Percentiles rank a stretch among this genome's conserved stretches.
Conservation (phyloP, 2,113 vertebrate genomes). For the Nothobranchius kuhntae region DNA sequence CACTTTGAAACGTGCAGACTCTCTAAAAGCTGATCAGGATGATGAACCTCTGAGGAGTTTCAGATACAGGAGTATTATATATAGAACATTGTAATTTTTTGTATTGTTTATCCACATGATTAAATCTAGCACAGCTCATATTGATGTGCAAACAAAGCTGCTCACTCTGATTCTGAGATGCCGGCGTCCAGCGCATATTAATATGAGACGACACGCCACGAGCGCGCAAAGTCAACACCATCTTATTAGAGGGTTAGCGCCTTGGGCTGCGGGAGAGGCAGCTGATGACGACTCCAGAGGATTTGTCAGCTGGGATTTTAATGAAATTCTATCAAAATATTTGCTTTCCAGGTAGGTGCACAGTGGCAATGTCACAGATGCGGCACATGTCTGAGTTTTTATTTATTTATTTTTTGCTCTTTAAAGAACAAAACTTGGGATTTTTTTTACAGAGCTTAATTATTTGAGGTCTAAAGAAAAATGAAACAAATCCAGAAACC, state of each 20-base stretch:
- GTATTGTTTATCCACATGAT: slow-evolving; percentile 81
- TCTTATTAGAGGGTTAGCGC: slow-evolving; percentile 72
- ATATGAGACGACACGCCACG: slow-evolving; percentile 71
- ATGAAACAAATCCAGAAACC: slow-evolving; percentile 39
- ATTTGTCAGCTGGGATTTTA: slow-evolving; percentile 76
- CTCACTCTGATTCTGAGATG: slow-evolving; percentile 69
- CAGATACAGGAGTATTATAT: slow-evolving; percentile 56
- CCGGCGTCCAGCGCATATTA: slow-evolving; percentile 78
- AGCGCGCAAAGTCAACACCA: slow-evolving; percentile 71
- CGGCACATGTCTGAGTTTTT: slow-evolving; percentile 40
- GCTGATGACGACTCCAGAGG: slow-evolving; percentile 60
- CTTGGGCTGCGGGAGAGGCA: slow-evolving; percentile 26
- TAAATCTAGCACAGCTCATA: slow-evolving; percentile 81
- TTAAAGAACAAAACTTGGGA: slow-evolving; percentile 27
- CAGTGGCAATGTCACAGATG: slow-evolving; percentile 42
- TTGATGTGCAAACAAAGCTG: slow-evolving; percentile 79
- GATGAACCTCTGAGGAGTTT: slow-evolving; percentile 45
- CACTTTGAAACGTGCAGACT: slow-evolving; percentile 12
- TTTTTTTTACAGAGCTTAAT: not conserved
- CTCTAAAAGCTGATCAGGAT: slow-evolving; percentile 29
- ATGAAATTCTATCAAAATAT: slow-evolving; percentile 77
- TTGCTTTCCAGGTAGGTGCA: slow-evolving; percentile 51
- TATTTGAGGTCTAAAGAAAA: slow-evolving; percentile 9
- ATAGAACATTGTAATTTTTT: slow-evolving; percentile 56
- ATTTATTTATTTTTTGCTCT: slow-evolving; percentile 26